These are phyloP conservation scores for Ichneumoninae sp. DNA, from an alignment of 2,888 invertebrate genomes.

Conservation along the genomic window DNA sequence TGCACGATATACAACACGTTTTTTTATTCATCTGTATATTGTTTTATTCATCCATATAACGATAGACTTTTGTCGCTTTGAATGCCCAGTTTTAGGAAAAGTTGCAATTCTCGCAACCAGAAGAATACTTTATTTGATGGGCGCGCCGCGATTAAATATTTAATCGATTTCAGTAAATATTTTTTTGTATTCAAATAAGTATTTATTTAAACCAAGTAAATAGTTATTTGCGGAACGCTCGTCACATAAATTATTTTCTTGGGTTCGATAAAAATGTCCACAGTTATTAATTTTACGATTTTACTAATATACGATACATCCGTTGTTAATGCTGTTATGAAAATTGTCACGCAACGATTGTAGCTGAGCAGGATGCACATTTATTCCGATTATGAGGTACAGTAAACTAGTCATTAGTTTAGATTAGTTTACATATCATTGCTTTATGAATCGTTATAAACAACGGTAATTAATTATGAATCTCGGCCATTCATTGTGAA, in stretches of 20 bases:
- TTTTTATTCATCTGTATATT: neutral
- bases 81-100: too few species aligned
- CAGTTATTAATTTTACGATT: neutral
- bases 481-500: slow-evolving; percentile 13
- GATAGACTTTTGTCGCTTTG: too few species aligned
- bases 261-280: neutral
- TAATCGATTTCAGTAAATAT: too few species aligned
- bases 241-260: too few species aligned
- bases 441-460: slow-evolving; percentile 67
- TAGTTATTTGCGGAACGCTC: too few species aligned
- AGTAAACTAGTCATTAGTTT: neutral
- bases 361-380: neutral
- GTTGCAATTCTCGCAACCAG: too few species aligned
- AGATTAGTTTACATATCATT: slow-evolving; percentile 17
- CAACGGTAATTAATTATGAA: slow-evolving; percentile 63
- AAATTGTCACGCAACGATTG: neutral
- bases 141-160: too few species aligned
- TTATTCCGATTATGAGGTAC: slow-evolving; percentile 7
- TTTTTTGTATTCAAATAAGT: too few species aligned
- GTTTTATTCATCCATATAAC: slow-evolving; percentile 10
- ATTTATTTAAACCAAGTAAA: too few species aligned
- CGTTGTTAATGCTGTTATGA: neutral
- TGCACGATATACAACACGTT: neutral
- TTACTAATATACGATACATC: neutral
- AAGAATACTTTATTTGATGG: too few species aligned